Evolutionary conservation across 2,888 invertebrate genomes (phyloP).

Genomic region (Esperia sulphurella): DNA sequence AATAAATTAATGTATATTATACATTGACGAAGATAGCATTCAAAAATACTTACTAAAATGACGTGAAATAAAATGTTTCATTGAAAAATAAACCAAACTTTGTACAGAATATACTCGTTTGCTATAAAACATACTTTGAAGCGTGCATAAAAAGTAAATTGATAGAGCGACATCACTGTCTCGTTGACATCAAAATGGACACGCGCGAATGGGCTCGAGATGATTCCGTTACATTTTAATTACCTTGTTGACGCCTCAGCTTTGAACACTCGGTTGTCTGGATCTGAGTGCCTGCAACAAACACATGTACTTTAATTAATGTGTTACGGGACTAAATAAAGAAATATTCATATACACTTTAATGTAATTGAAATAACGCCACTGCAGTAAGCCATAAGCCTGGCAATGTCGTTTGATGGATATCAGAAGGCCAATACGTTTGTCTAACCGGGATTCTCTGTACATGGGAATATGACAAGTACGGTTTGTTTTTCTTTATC

Average conservation of each 20-base stretch:
- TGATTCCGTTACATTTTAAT: slow-evolving; percentile 37
- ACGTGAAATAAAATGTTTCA: not conserved
- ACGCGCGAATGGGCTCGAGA: slow-evolving; percentile 22
- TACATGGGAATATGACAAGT: too few species aligned
- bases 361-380: too few species aligned
- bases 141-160: slow-evolving; percentile 10
- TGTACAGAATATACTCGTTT: not conserved
- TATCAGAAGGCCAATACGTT: too few species aligned
- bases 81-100: not conserved
- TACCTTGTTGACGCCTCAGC: slow-evolving; percentile 44
- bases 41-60: not conserved
- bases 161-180: slow-evolving; percentile 13
- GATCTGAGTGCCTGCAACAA: slow-evolving; percentile 44
- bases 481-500: too few species aligned
- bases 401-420: too few species aligned
- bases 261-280: slow-evolving; percentile 22
- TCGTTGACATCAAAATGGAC: slow-evolving; percentile 27
- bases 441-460: too few species aligned
- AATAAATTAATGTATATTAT: too few species aligned
- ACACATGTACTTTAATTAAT: not conserved
- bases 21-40: not conserved
- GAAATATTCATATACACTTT: not conserved
- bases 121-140: slow-evolving; percentile 2
- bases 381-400: too few species aligned
- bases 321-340: not conserved